Conservation (phyloP, 2,113 vertebrate genomes). For the Meles meles region DNA sequence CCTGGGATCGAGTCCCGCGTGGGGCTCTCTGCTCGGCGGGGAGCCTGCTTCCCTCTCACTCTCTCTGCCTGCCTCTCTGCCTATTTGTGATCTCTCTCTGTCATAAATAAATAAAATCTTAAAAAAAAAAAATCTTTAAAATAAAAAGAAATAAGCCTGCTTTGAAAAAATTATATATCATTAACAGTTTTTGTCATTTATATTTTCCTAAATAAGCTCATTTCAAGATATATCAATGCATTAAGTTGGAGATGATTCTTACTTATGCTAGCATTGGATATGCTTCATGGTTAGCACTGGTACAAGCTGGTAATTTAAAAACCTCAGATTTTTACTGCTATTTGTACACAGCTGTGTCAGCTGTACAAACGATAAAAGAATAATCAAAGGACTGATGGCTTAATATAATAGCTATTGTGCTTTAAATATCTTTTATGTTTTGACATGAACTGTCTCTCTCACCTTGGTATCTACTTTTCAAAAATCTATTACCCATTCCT, state of each 20-base stretch:
- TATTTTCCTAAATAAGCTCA: constrained; percentile 40
- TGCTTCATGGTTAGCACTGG: constrained; percentile 37
- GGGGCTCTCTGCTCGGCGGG: no score
- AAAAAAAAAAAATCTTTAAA: constrained; percentile 38
- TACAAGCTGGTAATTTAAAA: constrained; percentile 32
- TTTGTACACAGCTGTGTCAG: not conserved
- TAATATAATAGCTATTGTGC: constrained; percentile 51
- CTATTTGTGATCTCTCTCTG: no score
- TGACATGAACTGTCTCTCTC: constrained; percentile 42
- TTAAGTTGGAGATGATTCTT: constrained; percentile 2
- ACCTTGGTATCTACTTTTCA: constrained; percentile 38
- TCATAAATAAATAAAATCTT: no score
- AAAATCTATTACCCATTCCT: constrained; percentile 3
- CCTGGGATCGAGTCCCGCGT: no score
- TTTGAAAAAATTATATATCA: not conserved
- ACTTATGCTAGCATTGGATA: not conserved
- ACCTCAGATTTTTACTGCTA: constrained; percentile 17
- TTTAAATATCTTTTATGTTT: constrained; percentile 13
- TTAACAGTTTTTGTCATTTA: constrained; percentile 6
- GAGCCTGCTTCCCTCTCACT: no score
- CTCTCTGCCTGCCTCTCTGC: no score
- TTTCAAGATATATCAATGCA: not conserved
- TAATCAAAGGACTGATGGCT: constrained; percentile 41
- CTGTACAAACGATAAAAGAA: constrained; percentile 52
- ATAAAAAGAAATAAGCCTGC: constrained; percentile 2